Percentiles rank a stretch among this genome's conserved stretches.
phyloP scores from a whole-genome alignment of 2,797 vertebrate species.

The Crocodylus rhombifer region DNA sequence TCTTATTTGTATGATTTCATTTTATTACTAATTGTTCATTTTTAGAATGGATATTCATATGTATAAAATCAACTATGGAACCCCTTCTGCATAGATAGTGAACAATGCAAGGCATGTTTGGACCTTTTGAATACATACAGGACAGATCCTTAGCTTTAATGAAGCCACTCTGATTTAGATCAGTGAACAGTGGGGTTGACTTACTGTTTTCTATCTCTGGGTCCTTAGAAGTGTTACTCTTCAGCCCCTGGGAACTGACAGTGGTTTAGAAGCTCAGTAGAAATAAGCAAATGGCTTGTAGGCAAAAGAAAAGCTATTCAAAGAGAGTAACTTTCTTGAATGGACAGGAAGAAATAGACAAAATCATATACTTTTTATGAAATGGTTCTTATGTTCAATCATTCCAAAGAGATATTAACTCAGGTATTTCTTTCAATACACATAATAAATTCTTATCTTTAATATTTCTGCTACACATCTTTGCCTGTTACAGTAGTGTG shows the following conservation, averaged over 20 bases:
- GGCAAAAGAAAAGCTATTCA: background rate
- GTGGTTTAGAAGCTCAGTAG: background rate
- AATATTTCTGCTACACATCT: background rate
- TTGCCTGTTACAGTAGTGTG: background rate
- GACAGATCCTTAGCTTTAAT: background rate
- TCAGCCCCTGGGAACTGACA: background rate
- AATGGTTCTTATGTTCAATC: background rate
- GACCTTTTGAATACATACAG: background rate
- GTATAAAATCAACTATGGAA: background rate
- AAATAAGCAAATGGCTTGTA: background rate
- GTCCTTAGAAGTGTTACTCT: background rate
- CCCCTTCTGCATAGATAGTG: background rate
- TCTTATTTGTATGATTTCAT: background rate
- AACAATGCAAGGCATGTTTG: background rate
- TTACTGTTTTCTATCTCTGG: background rate
- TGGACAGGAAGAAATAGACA: background rate
- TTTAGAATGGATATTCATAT: background rate
- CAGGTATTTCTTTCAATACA: background rate
- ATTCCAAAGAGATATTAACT: background rate
- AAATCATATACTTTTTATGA: background rate
- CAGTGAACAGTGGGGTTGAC: background rate
- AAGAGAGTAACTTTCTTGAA: fast-evolving
- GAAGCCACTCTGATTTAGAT: background rate
- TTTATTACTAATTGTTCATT: fast-evolving
- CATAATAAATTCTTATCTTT: background rate